phyloP scores from a whole-genome alignment of 2,113 vertebrate species.

The Coptodon rendalli region DNA sequence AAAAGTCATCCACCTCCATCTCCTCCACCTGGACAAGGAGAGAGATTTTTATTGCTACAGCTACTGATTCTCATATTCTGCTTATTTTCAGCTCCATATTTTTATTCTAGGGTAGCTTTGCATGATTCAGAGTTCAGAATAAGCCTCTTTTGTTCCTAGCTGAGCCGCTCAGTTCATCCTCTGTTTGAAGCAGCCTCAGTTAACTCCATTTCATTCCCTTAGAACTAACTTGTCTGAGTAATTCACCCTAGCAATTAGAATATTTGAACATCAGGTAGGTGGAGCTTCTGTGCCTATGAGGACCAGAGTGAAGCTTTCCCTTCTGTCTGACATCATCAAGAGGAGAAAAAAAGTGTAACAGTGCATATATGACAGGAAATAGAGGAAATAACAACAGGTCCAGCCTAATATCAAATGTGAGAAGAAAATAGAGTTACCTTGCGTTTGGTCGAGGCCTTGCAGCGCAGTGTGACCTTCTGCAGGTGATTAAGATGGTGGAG shows the following conservation, averaged over 20 bases:
- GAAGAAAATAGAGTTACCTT: conserved; percentile 60
- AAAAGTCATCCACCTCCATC: conserved; percentile 98
- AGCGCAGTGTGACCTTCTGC: conserved; percentile 64
- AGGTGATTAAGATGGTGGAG: conserved; percentile 45
- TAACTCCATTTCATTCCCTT: neutral
- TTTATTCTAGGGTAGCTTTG: neutral
- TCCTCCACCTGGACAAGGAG: conserved; percentile 77
- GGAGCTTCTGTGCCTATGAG: neutral
- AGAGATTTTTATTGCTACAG: neutral
- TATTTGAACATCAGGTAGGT: neutral
- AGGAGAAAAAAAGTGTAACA: neutral
- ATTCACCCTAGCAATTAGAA: neutral
- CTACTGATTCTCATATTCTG: neutral
- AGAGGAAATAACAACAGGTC: neutral
- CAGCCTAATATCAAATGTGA: neutral
- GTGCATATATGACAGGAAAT: neutral
- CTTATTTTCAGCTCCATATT: neutral
- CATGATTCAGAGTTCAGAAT: neutral
- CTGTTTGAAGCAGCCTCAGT: neutral
- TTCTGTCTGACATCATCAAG: neutral
- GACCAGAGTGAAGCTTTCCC: neutral
- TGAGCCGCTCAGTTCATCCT: neutral
- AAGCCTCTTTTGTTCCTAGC: neutral
- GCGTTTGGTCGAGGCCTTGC: conserved; percentile 87
- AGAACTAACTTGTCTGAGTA: neutral